phyloP scores from a whole-genome alignment of 2,113 vertebrate species.

The Trematocara macrostoma region DNA sequence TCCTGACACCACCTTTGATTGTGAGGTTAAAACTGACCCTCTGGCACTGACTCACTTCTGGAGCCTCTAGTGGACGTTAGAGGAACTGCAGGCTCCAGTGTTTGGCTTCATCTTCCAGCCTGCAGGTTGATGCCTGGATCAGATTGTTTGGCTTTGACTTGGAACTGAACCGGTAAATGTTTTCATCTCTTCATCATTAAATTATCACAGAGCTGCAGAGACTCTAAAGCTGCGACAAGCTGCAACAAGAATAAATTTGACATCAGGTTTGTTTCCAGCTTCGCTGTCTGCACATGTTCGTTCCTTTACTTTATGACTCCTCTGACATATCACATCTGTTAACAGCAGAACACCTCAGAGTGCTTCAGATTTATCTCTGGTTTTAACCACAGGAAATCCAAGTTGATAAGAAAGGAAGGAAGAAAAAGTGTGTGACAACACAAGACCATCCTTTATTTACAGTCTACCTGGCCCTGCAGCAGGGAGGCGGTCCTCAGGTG shows the following conservation, averaged over 20 bases:
- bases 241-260: background rate
- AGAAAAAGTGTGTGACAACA: background rate
- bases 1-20: background rate
- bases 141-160: background rate
- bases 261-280: background rate
- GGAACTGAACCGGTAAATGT: background rate
- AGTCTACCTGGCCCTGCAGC: slow-evolving; percentile 22
- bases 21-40: background rate
- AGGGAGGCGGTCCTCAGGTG: background rate
- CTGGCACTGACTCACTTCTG: background rate
- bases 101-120: background rate
- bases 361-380: background rate
- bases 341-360: background rate
- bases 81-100: background rate
- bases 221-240: background rate
- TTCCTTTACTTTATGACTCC: accelerated
- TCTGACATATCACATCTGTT: background rate
- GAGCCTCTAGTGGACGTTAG: background rate
- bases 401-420: background rate
- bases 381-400: background rate
- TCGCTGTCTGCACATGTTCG: background rate
- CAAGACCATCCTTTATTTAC: background rate
- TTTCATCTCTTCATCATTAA: background rate
- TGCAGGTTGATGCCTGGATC: background rate
- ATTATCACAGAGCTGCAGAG: background rate